These are phyloP conservation scores for Melopsittacus undulatus DNA, from an alignment of 2,797 vertebrate genomes.

Conservation along the genomic window DNA sequence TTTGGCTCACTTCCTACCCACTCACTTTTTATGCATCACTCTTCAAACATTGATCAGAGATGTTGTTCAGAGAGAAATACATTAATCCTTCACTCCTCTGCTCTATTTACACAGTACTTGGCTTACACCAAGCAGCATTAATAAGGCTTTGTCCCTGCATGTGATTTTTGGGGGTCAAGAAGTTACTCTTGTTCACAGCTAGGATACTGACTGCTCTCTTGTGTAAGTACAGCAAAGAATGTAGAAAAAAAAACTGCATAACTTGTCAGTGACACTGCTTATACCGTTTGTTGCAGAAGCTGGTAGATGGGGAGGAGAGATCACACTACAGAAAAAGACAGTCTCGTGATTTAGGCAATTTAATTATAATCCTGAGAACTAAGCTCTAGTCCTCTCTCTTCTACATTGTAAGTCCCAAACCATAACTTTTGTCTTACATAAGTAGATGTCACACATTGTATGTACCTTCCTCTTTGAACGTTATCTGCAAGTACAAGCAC, in stretches of 20 bases:
- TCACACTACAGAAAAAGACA: not conserved
- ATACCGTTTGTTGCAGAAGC: not conserved
- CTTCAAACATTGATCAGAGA: not conserved
- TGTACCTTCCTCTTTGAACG: not conserved
- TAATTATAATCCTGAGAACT: constrained; percentile 21
- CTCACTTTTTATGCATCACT: constrained; percentile 47
- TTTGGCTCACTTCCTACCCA: constrained; percentile 55
- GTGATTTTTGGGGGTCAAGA: not conserved
- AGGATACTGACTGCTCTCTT: not conserved
- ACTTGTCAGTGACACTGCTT: constrained; percentile 11
- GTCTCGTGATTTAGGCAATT: constrained; percentile 30
- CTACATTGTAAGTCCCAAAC: not conserved
- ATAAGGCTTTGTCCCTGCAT: not conserved
- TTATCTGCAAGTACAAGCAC: not conserved
- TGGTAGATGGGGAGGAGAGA: constrained; percentile 32
- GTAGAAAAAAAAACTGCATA: not conserved
- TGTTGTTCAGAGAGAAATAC: not conserved
- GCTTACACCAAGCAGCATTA: not conserved
- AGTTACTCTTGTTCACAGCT: not conserved
- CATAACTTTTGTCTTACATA: not conserved
- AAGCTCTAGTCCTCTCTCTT: not conserved
- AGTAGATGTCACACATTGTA: not conserved
- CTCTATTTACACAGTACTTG: not conserved
- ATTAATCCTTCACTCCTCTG: not conserved
- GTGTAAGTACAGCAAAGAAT: not conserved